Evolutionary conservation across 2,113 vertebrate species (phyloP).

Genomic region (Taurulus bubalis): DNA sequence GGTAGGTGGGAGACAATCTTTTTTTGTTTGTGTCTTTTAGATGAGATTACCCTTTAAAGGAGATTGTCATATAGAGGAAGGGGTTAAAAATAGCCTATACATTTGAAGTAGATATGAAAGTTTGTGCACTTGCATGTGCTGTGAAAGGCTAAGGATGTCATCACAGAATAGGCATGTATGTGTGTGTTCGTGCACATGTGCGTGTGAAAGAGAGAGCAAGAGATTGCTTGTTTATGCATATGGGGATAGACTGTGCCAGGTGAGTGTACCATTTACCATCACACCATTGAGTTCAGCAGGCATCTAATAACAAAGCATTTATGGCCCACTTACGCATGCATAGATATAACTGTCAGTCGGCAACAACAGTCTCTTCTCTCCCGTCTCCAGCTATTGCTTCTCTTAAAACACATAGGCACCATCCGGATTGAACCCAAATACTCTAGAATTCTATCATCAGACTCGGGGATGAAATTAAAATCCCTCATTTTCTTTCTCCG

Average conservation of each 20-base stretch:
- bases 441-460: conserved; percentile 80
- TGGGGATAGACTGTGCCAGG: conserved; percentile 63
- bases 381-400: conserved; percentile 64
- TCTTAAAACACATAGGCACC: conserved; percentile 71
- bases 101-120: conserved; percentile 4
- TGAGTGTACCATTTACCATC: conserved; percentile 76
- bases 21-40: conserved; percentile 1
- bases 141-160: conserved; percentile 43
- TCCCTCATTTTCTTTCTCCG: conserved; percentile 83
- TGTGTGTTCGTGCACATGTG: conserved; percentile 14
- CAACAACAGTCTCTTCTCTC: conserved; percentile 64
- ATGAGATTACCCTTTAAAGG: conserved; percentile 7
- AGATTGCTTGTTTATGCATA: conserved; percentile 74
- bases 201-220: conserved; percentile 5
- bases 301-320: conserved; percentile 82
- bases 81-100: background rate
- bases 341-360: conserved; percentile 75
- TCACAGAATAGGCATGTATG: conserved; percentile 36
- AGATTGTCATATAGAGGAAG: background rate
- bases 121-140: conserved; percentile 19
- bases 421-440: conserved; percentile 73
- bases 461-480: conserved; percentile 84
- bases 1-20: background rate
- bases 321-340: conserved; percentile 80
- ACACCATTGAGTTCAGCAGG: conserved; percentile 77